phyloP scores from a whole-genome alignment of 2,797 vertebrate species.

The Tenualosa ilisha region DNA sequence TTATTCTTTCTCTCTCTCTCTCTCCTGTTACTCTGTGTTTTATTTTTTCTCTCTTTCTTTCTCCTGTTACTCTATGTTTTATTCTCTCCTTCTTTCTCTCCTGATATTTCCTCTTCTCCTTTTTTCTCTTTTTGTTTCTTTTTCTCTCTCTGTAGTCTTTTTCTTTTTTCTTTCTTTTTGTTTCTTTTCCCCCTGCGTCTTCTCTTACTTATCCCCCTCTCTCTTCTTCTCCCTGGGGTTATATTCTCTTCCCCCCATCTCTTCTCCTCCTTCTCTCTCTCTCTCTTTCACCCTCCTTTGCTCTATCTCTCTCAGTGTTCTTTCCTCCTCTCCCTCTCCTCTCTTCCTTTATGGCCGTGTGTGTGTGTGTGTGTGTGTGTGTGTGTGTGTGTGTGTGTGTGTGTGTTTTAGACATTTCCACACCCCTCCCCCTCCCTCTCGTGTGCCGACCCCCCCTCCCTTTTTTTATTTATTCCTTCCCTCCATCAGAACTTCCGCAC shows the following conservation, averaged over 20 bases:
- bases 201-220: neutral
- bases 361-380: no score
- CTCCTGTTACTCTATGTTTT: slow-evolving; percentile 7
- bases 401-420: slow-evolving; percentile 44
- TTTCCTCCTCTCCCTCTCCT: neutral
- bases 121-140: no score
- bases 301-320: slow-evolving; percentile 31
- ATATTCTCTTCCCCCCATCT: slow-evolving; percentile 12
- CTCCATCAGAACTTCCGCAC: neutral
- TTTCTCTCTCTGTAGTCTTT: neutral
- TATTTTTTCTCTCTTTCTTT: no score
- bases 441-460: neutral
- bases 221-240: neutral
- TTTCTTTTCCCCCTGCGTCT: neutral
- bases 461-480: neutral
- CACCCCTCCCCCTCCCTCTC: slow-evolving; percentile 40
- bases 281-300: slow-evolving; percentile 26
- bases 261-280: neutral
- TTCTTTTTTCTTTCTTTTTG: slow-evolving; percentile 3
- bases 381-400: neutral
- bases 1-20: slow-evolving; percentile 31
- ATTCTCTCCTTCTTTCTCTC: no score
- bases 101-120: no score
- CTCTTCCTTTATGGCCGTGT: slow-evolving; percentile 35
- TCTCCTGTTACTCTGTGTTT: slow-evolving; percentile 35